Base-by-base conservation (phyloP, 2,113 vertebrate species). In the Otis tarda region DNA sequence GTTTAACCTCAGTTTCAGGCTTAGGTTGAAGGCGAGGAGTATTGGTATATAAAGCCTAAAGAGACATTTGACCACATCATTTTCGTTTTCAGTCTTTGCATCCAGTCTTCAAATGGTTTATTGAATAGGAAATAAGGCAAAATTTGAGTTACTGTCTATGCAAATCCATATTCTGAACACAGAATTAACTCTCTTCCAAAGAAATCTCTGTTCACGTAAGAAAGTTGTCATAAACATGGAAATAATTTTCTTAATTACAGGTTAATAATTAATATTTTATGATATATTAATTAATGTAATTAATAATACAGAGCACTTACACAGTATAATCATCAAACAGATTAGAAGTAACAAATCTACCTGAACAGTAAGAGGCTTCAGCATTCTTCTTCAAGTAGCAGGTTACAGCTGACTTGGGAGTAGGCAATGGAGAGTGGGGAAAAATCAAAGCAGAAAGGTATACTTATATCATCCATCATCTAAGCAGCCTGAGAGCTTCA, bases 11-110 rank as follows among this genome's bases (percentile, higher is more conserved):
- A 16, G 37, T 53, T 47, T 77, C 53, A 14, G 22, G 16, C 1
- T 56, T 53, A 64, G 0, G 1, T 30, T 84, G n/a, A 74, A 45
- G 3, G 6, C 4, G 0, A 61, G 6, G 9, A 47, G 6, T 37
- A 14, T 28, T 52, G 8, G 41, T 35, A 37, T 33, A 52, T 24
- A 35, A 85, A 71, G 7, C 4, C 27, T 87, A 70, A 70, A 3
- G 1, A 82, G 27, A 39, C 27, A 60, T 47, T 30, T 63, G 28
- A 60, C 33, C 5, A 59, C 5, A 30, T 30, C 5, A 39, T 70
- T 60, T 55, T 60, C 3, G 6, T 33, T 65, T 57, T 60, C 28
- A 73, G 3, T 33, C 49, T 35, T 86, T 74, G 7, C 10, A 61
- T 74, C 17, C 5, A 23, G 12, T 81, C 1, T 49, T 77, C 10